phyloP scores from a whole-genome alignment of 2,113 vertebrate species.

The Furnarius figulus region DNA sequence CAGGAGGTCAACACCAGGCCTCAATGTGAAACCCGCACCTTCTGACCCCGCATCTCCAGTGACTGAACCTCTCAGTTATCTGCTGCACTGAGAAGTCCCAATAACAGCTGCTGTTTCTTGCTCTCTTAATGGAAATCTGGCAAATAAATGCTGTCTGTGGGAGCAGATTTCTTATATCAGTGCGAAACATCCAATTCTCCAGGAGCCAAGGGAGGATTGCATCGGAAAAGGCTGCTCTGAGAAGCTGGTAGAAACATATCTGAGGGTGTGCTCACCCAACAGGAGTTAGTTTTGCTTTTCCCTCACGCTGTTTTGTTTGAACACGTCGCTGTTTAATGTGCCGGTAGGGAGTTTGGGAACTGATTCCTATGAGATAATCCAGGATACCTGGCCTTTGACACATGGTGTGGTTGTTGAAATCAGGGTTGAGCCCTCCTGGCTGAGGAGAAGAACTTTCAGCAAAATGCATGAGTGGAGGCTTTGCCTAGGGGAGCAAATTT shows the following conservation, averaged over 20 bases:
- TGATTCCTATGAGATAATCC: not conserved
- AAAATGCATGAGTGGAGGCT: not conserved
- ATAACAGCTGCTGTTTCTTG: not conserved
- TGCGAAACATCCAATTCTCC: not conserved
- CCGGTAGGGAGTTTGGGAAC: not conserved
- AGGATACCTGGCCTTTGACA: not conserved
- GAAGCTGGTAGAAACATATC: not conserved
- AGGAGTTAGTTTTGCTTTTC: not conserved
- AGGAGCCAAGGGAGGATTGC: not conserved
- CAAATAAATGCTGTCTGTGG: not conserved
- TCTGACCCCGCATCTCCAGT: not conserved
- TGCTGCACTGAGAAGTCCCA: not conserved
- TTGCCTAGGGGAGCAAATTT: not conserved
- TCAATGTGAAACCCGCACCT: fast-evolving
- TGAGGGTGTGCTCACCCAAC: not conserved
- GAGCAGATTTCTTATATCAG: not conserved
- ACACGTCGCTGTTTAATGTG: not conserved
- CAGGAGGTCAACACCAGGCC: not conserved
- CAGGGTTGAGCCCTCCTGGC: not conserved
- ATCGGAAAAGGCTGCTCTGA: not conserved
- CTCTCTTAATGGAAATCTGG: not conserved
- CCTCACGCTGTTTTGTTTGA: not conserved
- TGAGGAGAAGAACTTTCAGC: not conserved
- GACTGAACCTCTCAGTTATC: not conserved
- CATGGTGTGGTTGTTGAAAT: not conserved